phyloP scores from a whole-genome alignment of 2,797 vertebrate species.

The Gallinago stenura region DNA sequence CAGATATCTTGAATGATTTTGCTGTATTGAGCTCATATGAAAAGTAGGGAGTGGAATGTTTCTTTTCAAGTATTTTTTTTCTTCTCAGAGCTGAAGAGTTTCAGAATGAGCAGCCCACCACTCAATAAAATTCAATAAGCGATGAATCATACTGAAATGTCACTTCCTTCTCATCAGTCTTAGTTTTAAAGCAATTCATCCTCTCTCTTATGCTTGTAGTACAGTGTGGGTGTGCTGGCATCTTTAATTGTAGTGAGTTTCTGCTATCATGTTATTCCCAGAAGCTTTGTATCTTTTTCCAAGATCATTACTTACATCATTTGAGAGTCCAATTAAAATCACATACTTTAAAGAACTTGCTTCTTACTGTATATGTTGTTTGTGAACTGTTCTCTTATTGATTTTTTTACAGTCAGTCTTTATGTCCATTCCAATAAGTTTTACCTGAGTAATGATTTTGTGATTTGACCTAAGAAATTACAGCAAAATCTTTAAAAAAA shows the following conservation, averaged over 20 bases:
- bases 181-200: slow-evolving; percentile 34
- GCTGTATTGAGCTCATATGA: neutral
- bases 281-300: neutral
- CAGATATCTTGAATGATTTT: neutral
- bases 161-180: slow-evolving; percentile 53
- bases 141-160: slow-evolving; percentile 52
- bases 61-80: neutral
- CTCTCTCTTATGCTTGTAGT: neutral
- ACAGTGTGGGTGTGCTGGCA: neutral
- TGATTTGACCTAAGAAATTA: slow-evolving; percentile 9
- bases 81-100: neutral
- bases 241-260: neutral
- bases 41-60: neutral
- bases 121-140: neutral
- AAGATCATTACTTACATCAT: neutral
- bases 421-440: neutral
- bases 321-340: slow-evolving; percentile 12
- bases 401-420: slow-evolving; percentile 1
- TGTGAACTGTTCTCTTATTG: neutral
- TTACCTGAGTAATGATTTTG: slow-evolving; percentile 11
- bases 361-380: neutral
- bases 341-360: neutral
- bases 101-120: neutral
- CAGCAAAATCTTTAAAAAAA: neutral
- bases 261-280: slow-evolving; percentile 1